Base-by-base conservation (phyloP, 2,113 vertebrate genomes). In the Taxidea taxus region DNA sequence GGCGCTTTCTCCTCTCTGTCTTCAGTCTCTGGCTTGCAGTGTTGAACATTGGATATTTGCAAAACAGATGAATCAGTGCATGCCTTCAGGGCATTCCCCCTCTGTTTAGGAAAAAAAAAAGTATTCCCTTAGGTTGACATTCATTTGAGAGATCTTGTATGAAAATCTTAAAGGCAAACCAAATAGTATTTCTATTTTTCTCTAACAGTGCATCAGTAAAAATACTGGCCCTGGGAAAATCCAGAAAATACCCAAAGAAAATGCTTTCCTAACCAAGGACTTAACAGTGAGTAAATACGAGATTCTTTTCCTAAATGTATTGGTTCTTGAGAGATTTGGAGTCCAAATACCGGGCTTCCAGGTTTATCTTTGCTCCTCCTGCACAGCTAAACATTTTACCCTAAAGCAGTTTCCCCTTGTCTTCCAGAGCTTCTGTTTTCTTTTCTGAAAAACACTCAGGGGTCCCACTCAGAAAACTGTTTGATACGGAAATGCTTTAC, bases 161-260 rank as follows among this genome's bases (percentile, higher is more conserved):
- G 21, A 56, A 66, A 80, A 51, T 47, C 31, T 75, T 92, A 3
- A 3, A 70, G 56, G n/a, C 42, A 62, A 87, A 54, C 39, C 29
- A 72, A 95, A 29, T 93, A 89, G 91, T 31, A 5, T 37, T 58
- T 91, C 49, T 94, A 0, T 58, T 96, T 98, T 95, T 94, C 72
- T 95, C 85, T 86, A 23, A 37, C 96, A 99, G 99, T 96, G 98
- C 62, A 98, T 99, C 98, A 98, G 99, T 87, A 98, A 93, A 91
- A 98, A 88, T 16, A 97, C 99, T 18, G 99, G 99, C 94, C 98
- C 99, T 68, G 99, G 99, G 93, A 99, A 99, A 98, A 98, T 98
- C 82, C 97, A 98, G 97, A 99, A 98, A 75, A 72, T 98, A 94
- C 98, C 99, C 34, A 98, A 95, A 97, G 99, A 99, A 98, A 98